Conservation (phyloP, 2,113 vertebrate species). For the Chloropsis cyanopogon region DNA sequence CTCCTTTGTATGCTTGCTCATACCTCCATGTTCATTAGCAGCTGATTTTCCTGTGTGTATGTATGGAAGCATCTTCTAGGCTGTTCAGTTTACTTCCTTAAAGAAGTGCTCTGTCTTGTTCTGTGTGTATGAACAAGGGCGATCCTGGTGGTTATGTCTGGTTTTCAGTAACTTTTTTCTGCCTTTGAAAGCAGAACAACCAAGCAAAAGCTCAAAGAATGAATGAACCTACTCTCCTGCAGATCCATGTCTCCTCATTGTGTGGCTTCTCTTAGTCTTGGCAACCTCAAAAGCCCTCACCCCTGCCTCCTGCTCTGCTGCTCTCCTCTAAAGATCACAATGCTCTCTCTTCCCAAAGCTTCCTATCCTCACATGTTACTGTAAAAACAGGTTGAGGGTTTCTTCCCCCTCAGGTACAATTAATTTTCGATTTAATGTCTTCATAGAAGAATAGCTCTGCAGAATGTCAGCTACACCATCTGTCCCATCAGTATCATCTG, state of each 20-base stretch:
- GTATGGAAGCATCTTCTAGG: not conserved
- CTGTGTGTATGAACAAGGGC: not conserved
- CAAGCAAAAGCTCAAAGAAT: not conserved
- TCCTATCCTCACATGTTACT: not conserved
- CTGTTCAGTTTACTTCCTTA: not conserved
- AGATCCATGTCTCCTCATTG: fast-evolving
- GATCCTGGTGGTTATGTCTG: not conserved
- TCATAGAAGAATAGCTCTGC: not conserved
- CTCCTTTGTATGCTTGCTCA: not conserved
- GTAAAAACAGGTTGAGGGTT: not conserved
- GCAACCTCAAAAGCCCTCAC: not conserved
- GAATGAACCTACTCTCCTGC: not conserved
- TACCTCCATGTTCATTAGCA: not conserved
- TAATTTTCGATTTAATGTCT: slow-evolving; percentile 8
- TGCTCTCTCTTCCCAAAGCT: not conserved
- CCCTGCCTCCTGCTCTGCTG: not conserved
- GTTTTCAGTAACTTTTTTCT: not conserved
- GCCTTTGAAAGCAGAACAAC: not conserved
- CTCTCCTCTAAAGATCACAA: not conserved
- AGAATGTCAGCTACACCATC: slow-evolving; percentile 38
- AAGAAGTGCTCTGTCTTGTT: not conserved
- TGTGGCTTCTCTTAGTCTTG: not conserved
- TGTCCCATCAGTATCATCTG: slow-evolving; percentile 27
- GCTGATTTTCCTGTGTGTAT: not conserved
- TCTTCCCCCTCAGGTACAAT: not conserved